phyloP scores from a whole-genome alignment of 1,140 invertebrate species.

The Temnothorax curvispinosus region DNA sequence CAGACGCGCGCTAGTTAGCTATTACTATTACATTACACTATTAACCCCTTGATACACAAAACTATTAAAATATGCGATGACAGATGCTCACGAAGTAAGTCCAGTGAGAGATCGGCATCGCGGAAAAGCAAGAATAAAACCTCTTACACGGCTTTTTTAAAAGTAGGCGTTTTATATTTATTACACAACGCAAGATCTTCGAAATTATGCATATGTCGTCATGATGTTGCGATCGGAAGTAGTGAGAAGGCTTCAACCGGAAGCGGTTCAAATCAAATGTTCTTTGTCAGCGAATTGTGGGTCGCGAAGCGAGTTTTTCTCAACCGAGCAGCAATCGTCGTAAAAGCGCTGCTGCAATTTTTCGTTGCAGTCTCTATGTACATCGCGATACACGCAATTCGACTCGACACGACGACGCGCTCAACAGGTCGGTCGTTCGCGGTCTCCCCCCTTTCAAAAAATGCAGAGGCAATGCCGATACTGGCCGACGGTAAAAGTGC shows the following conservation, averaged over 20 bases:
- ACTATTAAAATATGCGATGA: too few relatives aligned
- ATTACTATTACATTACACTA: too few relatives aligned
- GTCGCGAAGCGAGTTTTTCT: constrained; percentile 37
- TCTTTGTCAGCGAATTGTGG: constrained; percentile 33
- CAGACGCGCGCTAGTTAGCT: too few relatives aligned
- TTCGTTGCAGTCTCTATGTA: constrained; percentile 29
- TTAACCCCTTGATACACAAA: too few relatives aligned
- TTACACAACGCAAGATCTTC: background rate
- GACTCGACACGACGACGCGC: constrained; percentile 68
- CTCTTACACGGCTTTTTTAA: too few relatives aligned
- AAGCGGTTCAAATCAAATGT: constrained; percentile 3
- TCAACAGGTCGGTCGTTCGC: constrained; percentile 78
- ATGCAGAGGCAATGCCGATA: constrained; percentile 68
- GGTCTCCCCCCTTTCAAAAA: constrained; percentile 75
- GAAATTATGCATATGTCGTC: background rate
- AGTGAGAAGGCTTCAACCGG: background rate
- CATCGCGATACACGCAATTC: constrained; percentile 61
- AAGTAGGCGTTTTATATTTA: background rate
- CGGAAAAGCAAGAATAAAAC: too few relatives aligned
- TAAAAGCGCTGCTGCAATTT: background rate
- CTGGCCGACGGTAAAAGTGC: constrained; percentile 79
- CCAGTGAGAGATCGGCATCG: too few relatives aligned
- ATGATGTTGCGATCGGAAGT: background rate
- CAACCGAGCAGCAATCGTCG: constrained; percentile 25
- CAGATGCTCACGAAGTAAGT: too few relatives aligned